Conservation (phyloP, 2,888 invertebrate species). For the Thecophora atra region DNA sequence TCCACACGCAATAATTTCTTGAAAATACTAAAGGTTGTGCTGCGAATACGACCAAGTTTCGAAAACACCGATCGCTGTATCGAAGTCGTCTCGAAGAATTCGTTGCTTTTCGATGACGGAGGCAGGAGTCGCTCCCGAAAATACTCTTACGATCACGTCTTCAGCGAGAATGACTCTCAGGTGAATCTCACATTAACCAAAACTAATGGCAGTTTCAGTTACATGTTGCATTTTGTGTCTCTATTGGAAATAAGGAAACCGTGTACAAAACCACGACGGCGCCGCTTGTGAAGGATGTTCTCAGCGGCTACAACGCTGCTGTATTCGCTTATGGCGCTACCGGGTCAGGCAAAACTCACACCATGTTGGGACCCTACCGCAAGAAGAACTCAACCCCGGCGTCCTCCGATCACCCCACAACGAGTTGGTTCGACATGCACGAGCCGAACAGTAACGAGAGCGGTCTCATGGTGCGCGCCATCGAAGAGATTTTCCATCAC, state of each 20-base stretch:
- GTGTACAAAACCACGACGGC: conserved; percentile 77
- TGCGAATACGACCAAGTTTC: conserved; percentile 86
- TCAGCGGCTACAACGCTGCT: conserved; percentile 91
- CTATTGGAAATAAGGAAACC: background rate
- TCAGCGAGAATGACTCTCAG: conserved; percentile 87
- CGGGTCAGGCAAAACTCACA: conserved; percentile 66
- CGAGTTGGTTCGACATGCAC: conserved; percentile 46
- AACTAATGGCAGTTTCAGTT: too few relatives aligned
- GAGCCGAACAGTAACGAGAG: conserved; percentile 59
- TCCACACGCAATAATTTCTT: background rate
- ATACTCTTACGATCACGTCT: conserved; percentile 89
- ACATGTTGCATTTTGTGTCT: too few relatives aligned
- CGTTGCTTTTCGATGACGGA: conserved; percentile 65
- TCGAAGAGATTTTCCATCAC: conserved; percentile 65
- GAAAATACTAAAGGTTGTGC: conserved; percentile 75
- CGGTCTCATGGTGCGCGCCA: conserved; percentile 66
- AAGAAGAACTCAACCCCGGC: conserved; percentile 52
- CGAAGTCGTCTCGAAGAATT: conserved; percentile 64
- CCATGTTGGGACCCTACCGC: conserved; percentile 65
- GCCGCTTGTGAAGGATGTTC: conserved; percentile 84
- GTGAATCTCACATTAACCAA: conserved; percentile 64
- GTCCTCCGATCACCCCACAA: conserved; percentile 35
- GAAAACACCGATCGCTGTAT: conserved; percentile 72
- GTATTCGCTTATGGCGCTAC: conserved; percentile 84
- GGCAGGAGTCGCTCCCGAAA: conserved; percentile 78